phyloP scores from a whole-genome alignment of 2,113 vertebrate species.

The Crotalus helleri region DNA sequence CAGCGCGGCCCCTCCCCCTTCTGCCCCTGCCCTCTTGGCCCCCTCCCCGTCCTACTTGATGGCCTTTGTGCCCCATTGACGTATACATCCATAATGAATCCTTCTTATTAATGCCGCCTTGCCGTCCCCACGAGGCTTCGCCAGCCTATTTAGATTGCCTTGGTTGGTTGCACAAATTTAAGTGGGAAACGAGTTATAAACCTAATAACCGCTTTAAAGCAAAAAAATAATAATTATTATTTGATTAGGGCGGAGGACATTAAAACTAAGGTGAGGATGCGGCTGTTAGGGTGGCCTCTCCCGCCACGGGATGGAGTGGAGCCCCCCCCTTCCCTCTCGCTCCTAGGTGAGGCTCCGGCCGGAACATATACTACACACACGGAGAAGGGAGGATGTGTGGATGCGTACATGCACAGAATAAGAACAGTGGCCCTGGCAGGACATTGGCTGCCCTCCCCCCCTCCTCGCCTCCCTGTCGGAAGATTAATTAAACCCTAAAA shows the following conservation, averaged over 20 bases:
- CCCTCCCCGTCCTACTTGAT: constrained; percentile 43
- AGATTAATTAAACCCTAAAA: constrained; percentile 50
- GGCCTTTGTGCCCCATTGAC: constrained; percentile 61
- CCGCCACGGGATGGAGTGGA: background rate
- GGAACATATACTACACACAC: background rate
- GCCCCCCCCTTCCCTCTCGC: no score
- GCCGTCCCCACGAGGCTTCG: constrained; percentile 72
- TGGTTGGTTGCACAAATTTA: constrained; percentile 80
- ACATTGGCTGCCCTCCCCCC: rapidly evolving
- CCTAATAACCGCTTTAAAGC: constrained; percentile 72
- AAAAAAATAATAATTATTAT: constrained; percentile 62
- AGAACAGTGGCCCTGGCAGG: background rate
- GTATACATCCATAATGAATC: constrained; percentile 78
- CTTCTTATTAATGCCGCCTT: constrained; percentile 72
- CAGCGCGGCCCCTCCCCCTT: background rate
- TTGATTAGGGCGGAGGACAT: constrained; percentile 60
- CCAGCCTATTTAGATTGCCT: constrained; percentile 78
- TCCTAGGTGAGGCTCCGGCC: background rate
- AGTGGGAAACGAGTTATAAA: constrained; percentile 81
- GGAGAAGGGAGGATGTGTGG: background rate
- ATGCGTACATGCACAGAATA: background rate
- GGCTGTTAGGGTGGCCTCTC: constrained; percentile 23
- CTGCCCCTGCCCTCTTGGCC: background rate
- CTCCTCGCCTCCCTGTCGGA: background rate
- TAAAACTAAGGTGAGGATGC: constrained; percentile 39